A percentile compares a stretch with the other conserved stretches of the same genome.
Conservation (phyloP, 2,797 vertebrate species). For the Tachyglossus aculeatus region DNA sequence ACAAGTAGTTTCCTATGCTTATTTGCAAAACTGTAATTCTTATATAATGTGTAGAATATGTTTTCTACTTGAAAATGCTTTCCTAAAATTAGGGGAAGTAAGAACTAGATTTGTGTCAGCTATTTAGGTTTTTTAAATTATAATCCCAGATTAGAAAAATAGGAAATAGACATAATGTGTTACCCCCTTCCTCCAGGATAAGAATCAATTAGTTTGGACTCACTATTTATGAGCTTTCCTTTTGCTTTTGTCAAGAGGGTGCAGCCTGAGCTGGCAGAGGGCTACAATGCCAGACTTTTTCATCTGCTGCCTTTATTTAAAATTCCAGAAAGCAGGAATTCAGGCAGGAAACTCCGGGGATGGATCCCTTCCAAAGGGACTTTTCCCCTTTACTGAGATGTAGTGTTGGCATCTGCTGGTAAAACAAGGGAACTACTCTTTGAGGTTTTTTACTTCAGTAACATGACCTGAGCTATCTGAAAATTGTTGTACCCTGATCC, state of each 20-base stretch:
- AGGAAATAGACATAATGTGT: not conserved
- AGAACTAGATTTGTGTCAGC: constrained; percentile 12
- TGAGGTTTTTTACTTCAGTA: not conserved
- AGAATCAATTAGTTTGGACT: not conserved
- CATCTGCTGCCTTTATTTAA: constrained; percentile 1
- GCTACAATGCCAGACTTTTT: not conserved
- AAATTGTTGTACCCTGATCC: constrained; percentile 30
- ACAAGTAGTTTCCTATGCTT: too few relatives aligned
- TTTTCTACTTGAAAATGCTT: constrained; percentile 21
- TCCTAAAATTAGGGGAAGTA: constrained; percentile 27
- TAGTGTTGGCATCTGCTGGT: constrained; percentile 70
- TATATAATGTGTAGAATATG: constrained; percentile 30
- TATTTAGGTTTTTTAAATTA: constrained; percentile 19
- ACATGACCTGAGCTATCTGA: not conserved
- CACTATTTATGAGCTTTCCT: constrained; percentile 11
- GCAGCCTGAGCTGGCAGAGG: not conserved
- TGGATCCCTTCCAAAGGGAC: fast-evolving
- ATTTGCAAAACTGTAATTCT: constrained; percentile 54
- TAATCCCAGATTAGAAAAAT: too few relatives aligned
- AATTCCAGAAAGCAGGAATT: not conserved
- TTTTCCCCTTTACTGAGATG: constrained; percentile 32
- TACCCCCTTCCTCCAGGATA: not conserved
- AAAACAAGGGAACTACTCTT: constrained; percentile 8
- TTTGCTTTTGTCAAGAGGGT: constrained; percentile 18
- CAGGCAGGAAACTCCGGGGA: not conserved